Percentiles rank a stretch among this genome's conserved stretches.
phyloP scores from a whole-genome alignment of 2,888 invertebrate genomes.

The Andrena dorsata region DNA sequence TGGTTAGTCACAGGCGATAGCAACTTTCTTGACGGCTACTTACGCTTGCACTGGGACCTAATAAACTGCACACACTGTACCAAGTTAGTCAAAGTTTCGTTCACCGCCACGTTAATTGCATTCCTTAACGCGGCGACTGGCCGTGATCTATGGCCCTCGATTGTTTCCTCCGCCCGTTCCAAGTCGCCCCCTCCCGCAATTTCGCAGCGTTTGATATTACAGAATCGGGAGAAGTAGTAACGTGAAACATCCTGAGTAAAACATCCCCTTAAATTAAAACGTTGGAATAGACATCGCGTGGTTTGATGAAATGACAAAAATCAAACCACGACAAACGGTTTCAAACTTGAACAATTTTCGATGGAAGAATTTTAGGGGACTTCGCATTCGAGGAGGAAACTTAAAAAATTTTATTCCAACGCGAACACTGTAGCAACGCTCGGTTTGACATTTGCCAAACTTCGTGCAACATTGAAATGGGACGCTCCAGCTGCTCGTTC shows the following conservation, averaged over 20 bases:
- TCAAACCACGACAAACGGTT: neutral
- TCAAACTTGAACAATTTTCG: neutral
- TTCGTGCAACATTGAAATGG: neutral
- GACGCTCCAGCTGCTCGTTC: neutral
- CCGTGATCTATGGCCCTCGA: conserved; percentile 5
- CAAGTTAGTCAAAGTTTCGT: conserved; percentile 10
- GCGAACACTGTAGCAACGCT: neutral
- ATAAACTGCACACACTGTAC: conserved; percentile 51
- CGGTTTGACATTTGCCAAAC: neutral
- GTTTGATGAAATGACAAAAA: neutral
- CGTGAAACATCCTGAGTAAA: neutral
- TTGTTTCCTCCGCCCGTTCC: neutral
- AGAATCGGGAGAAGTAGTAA: neutral
- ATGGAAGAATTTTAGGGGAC: neutral
- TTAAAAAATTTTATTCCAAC: neutral
- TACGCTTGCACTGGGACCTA: conserved; percentile 58
- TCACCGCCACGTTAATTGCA: neutral
- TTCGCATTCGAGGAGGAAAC: neutral
- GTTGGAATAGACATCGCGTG: neutral
- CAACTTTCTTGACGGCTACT: conserved; percentile 45
- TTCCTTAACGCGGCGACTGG: conserved; percentile 12
- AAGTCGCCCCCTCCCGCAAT: neutral
- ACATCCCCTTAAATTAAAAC: neutral
- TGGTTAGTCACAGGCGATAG: conserved; percentile 31
- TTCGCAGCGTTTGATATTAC: neutral